Conservation (phyloP, 2,888 invertebrate species). For the Zaprionus obscuricornis region DNA sequence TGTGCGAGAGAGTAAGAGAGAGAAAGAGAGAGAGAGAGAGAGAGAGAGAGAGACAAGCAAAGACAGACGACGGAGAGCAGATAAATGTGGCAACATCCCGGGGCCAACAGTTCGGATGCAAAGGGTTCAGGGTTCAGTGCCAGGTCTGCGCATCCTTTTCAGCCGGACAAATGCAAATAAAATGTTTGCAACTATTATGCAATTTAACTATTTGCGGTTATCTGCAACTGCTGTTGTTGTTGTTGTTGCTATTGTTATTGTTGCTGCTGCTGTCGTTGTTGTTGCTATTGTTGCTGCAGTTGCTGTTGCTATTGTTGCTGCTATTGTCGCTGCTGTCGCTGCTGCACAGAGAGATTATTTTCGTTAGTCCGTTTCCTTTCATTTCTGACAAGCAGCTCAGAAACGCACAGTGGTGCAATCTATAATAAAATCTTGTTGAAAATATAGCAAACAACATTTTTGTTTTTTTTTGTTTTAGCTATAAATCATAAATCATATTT, state of each 20-base stretch:
- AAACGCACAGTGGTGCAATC: too few relatives aligned
- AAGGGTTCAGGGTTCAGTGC: too few relatives aligned
- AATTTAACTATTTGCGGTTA: constrained; percentile 63
- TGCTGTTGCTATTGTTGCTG: constrained; percentile 7
- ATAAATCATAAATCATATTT: too few relatives aligned
- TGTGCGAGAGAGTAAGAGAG: not conserved
- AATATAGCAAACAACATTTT: too few relatives aligned
- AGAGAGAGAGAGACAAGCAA: not conserved
- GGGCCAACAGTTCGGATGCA: constrained; percentile 2
- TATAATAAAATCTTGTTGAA: too few relatives aligned
- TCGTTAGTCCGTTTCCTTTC: constrained; percentile 40
- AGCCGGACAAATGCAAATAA: constrained; percentile 51
- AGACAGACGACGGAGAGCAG: constrained; percentile 11
- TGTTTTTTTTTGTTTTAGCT: too few relatives aligned
- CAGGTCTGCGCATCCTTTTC: too few relatives aligned
- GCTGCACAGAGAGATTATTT: constrained; percentile 35
- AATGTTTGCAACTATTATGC: constrained; percentile 65
- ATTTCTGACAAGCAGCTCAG: constrained; percentile 4
- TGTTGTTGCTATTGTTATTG: constrained; percentile 9
- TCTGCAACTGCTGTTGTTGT: constrained; percentile 29
- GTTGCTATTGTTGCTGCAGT: not conserved
- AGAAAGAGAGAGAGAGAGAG: not conserved
- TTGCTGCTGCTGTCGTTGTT: constrained; percentile 4
- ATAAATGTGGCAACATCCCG: constrained; percentile 33
- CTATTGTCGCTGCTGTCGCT: constrained; percentile 1